Evolutionary conservation across 23 tunicate genomes (phyloP).

Genomic region (Styela plicata): DNA sequence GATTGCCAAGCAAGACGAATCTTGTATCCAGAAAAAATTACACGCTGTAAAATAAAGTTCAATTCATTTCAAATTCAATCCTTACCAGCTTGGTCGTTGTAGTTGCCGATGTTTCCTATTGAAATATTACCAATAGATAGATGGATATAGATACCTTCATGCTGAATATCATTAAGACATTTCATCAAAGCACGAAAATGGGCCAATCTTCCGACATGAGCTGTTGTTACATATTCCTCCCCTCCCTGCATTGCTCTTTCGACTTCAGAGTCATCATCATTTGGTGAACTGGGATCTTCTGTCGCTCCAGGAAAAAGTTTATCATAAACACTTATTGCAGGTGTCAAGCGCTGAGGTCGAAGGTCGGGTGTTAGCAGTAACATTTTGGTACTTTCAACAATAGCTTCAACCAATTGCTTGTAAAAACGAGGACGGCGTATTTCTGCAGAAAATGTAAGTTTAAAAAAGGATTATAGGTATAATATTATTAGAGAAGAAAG

Average conservation of each 20-base stretch:
- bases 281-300: background rate
- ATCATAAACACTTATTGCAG: background rate
- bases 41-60: no score
- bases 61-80: no score
- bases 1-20: no score
- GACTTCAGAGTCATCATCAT: background rate
- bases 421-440: constrained; percentile 43
- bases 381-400: constrained; percentile 55
- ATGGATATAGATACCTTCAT: no score
- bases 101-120: no score
- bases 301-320: background rate
- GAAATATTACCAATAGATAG: no score
- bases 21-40: no score
- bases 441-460: background rate
- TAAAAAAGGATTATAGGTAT: background rate
- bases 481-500: background rate
- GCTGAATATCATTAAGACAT: constrained; percentile 52
- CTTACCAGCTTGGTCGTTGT: no score
- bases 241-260: background rate
- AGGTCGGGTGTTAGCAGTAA: constrained; percentile 59
- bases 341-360: constrained; percentile 12
- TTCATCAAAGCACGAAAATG: constrained; percentile 72
- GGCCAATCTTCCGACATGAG: constrained; percentile 41
- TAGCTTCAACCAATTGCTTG: constrained; percentile 39
- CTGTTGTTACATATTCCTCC: constrained; percentile 20